phyloP scores from a whole-genome alignment of 2,797 vertebrate species.

The Adelosebastes latens region DNA sequence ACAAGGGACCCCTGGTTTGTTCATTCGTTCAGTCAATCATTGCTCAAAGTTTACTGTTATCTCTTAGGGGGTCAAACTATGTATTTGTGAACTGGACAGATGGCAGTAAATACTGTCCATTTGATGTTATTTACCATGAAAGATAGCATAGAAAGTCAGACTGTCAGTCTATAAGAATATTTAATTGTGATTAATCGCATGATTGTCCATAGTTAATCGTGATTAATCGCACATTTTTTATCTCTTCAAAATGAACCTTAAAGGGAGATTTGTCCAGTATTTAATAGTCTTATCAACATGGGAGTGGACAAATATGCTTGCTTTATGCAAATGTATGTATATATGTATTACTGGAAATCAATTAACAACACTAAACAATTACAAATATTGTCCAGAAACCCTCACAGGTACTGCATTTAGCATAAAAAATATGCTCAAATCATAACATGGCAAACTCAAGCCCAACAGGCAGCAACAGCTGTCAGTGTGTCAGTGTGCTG shows the following conservation, averaged over 20 bases:
- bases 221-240: background rate
- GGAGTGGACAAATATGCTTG: background rate
- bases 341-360: background rate
- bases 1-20: constrained; percentile 14
- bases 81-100: background rate
- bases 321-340: background rate
- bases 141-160: background rate
- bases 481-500: background rate
- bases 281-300: background rate
- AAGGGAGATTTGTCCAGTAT: background rate
- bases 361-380: background rate
- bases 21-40: background rate
- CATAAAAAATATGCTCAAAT: background rate
- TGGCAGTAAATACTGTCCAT: background rate
- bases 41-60: background rate
- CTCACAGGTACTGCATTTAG: background rate
- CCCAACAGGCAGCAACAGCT: background rate
- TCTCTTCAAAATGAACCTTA: background rate
- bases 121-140: too few species aligned
- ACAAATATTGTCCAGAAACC: background rate
- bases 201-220: too few species aligned
- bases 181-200: too few species aligned
- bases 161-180: background rate
- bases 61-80: background rate
- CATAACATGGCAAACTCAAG: background rate